Conservation (phyloP, 2,113 vertebrate species). For the Cebus imitator region DNA sequence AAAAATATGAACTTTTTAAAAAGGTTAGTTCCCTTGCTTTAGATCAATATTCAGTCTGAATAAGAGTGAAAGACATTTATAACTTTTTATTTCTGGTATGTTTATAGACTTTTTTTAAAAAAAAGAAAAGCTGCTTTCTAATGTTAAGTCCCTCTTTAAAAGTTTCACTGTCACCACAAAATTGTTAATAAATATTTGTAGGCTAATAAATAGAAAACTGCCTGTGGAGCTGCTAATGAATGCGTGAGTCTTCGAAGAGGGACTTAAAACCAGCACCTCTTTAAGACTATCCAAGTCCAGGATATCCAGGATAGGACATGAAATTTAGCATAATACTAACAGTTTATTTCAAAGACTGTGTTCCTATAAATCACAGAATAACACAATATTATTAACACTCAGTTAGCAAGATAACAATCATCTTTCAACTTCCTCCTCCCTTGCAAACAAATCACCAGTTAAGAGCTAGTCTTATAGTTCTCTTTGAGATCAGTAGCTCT, state of each 20-base stretch:
- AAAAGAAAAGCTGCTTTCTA: neutral
- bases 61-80: neutral
- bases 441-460: neutral
- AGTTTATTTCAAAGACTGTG: neutral
- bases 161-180: neutral
- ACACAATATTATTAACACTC: neutral
- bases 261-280: neutral
- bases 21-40: neutral
- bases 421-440: neutral
- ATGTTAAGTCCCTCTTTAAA: neutral
- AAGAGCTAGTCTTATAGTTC: neutral
- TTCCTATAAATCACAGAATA: neutral
- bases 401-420: neutral
- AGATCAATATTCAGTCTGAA: neutral
- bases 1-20: neutral
- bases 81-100: neutral
- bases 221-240: neutral
- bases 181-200: neutral
- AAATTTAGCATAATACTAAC: neutral
- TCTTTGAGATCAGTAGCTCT: neutral
- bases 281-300: neutral
- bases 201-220: neutral
- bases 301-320: neutral
- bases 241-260: neutral
- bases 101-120: neutral